These are phyloP conservation scores for Hafferia zeledoni DNA, from an alignment of 2,797 vertebrate species.

Conservation along the genomic window DNA sequence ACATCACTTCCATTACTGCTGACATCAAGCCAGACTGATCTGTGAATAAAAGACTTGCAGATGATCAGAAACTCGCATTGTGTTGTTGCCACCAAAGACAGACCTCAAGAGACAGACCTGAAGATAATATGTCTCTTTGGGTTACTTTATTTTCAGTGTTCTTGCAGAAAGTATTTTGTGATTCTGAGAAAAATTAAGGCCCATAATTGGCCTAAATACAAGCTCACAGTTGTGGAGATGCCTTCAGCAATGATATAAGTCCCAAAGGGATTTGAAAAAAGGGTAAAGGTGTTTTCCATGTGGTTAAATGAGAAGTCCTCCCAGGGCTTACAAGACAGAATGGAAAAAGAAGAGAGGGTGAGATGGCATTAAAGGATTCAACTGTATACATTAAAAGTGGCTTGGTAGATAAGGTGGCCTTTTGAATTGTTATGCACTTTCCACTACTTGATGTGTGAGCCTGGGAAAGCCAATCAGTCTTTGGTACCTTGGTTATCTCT, in stretches of 20 bases:
- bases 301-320: background rate
- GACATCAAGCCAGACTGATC: slow-evolving; percentile 20
- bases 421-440: background rate
- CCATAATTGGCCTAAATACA: background rate
- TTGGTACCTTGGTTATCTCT: background rate
- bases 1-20: slow-evolving; percentile 29
- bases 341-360: background rate
- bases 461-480: background rate
- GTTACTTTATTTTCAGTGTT: background rate
- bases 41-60: slow-evolving; percentile 21
- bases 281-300: background rate
- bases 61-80: slow-evolving; percentile 6
- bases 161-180: background rate
- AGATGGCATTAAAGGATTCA: background rate
- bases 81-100: background rate
- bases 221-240: background rate
- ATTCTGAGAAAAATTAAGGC: background rate
- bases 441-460: background rate
- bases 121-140: background rate
- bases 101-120: background rate
- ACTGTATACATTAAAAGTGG: background rate
- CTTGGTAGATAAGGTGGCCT: background rate
- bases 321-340: background rate
- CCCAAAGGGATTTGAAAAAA: background rate
- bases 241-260: background rate